These are phyloP conservation scores for Hypothenemus hampei DNA, from an alignment of 1,140 invertebrate genomes.

Conservation along the genomic window DNA sequence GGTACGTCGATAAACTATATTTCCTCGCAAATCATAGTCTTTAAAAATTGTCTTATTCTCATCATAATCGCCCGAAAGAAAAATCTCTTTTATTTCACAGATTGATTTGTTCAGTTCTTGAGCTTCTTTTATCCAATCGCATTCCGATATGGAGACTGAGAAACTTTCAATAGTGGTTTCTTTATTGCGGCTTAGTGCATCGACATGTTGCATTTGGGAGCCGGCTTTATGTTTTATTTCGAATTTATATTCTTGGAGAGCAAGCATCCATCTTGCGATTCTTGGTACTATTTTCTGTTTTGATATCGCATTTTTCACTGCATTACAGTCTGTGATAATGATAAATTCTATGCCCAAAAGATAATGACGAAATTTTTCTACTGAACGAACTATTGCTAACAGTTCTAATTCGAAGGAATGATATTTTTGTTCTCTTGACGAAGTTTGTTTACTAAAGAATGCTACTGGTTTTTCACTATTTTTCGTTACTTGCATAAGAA, in stretches of 20 bases:
- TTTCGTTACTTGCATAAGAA: too few relatives aligned
- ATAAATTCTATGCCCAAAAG: not conserved
- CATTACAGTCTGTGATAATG: conserved; percentile 22
- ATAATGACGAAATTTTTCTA: not conserved
- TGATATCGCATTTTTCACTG: conserved; percentile 9
- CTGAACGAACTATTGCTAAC: not conserved
- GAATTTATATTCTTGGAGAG: not conserved
- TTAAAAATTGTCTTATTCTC: conserved; percentile 24
- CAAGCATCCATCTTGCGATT: conserved; percentile 12
- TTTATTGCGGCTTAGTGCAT: conserved; percentile 33
- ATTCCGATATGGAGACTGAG: conserved; percentile 30
- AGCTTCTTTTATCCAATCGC: conserved; percentile 33
- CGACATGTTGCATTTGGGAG: conserved; percentile 41
- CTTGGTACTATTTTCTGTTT: conserved; percentile 15
- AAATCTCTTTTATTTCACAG: not conserved
- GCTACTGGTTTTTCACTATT: too few relatives aligned
- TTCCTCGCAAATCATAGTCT: conserved; percentile 9
- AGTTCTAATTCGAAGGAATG: not conserved
- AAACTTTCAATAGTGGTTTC: not conserved
- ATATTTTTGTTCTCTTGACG: not conserved
- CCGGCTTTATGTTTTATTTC: not conserved
- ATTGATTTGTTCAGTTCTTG: conserved; percentile 26
- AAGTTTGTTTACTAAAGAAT: not conserved
- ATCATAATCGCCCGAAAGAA: not conserved
- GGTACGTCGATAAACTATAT: too few relatives aligned